These are phyloP conservation scores for Diplodus puntazzo DNA, from an alignment of 2,797 vertebrate genomes.

Conservation along the genomic window DNA sequence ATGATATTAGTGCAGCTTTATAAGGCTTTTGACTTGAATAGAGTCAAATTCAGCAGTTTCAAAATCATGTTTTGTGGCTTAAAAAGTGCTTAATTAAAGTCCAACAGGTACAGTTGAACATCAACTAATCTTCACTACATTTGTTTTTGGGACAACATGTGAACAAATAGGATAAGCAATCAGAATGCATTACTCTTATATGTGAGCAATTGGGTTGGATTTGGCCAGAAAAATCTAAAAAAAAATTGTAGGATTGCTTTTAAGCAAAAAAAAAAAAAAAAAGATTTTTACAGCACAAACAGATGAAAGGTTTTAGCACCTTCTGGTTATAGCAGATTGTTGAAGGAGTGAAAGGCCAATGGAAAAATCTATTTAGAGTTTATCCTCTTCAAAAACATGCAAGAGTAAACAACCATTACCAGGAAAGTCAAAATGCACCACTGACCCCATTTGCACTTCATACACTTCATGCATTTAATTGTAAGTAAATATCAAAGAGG, in stretches of 20 bases:
- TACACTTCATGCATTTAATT: neutral
- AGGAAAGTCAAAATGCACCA: neutral
- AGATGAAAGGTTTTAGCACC: no score
- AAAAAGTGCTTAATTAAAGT: constrained; percentile 10
- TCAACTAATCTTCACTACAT: constrained; percentile 28
- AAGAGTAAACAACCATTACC: neutral
- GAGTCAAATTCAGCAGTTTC: neutral
- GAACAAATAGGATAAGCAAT: neutral
- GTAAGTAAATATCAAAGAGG: neutral
- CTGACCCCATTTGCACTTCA: neutral
- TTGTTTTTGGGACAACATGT: constrained; percentile 18
- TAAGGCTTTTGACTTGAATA: neutral
- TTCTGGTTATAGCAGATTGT: neutral
- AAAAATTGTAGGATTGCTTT: no score
- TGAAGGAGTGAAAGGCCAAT: neutral
- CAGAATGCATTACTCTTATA: neutral
- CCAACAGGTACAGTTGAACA: constrained; percentile 19
- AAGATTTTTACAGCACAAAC: neutral
- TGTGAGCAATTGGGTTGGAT: neutral
- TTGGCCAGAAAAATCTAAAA: no score
- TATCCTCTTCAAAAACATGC: neutral
- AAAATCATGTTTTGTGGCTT: neutral
- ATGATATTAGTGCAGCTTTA: neutral
- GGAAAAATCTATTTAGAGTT: neutral
- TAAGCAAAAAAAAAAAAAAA: neutral